Conservation (phyloP, 2,113 vertebrate genomes). For the Mystacornis crossleyi region DNA sequence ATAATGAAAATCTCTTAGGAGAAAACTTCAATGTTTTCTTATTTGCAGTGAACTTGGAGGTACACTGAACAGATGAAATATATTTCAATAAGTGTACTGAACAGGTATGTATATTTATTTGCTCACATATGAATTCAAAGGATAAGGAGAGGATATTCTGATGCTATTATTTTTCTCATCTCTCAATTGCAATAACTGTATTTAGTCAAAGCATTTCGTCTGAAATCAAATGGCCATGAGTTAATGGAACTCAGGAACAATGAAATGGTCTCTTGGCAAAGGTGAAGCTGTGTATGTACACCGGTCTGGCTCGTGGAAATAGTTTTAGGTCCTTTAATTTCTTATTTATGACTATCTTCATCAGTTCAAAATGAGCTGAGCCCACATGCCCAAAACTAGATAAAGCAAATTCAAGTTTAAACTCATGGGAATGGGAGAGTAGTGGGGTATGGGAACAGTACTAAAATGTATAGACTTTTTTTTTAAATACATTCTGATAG, state of each 20-base stretch:
- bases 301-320: neutral
- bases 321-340: neutral
- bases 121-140: neutral
- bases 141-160: neutral
- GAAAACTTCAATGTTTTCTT: rapidly evolving
- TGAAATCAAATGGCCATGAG: neutral
- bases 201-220: neutral
- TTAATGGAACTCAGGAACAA: neutral
- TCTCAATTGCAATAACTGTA: neutral
- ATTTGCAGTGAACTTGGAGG: neutral
- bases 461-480: neutral
- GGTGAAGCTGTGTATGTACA: neutral
- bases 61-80: neutral
- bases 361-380: neutral
- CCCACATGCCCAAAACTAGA: neutral
- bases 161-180: neutral
- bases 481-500: neutral
- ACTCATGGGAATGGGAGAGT: rapidly evolving
- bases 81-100: neutral
- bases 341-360: neutral
- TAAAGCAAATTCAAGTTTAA: neutral
- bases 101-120: neutral
- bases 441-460: rapidly evolving
- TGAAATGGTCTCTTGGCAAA: neutral
- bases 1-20: neutral